Conservation (phyloP, 2,797 vertebrate species). For the Phrynocephalus forsythii region DNA sequence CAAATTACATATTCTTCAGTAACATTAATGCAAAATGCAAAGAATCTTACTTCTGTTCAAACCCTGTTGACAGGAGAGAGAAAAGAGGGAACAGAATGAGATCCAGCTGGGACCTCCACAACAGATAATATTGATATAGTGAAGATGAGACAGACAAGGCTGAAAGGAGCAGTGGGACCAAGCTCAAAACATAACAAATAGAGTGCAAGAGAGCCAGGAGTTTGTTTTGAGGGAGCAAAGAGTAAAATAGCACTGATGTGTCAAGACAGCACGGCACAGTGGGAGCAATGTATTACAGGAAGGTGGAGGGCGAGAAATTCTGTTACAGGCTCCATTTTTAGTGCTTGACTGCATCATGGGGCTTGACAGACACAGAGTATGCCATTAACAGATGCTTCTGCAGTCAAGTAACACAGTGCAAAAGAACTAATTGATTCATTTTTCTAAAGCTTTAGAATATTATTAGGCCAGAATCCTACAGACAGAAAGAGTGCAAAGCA, state of each 20-base stretch:
- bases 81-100: conserved; percentile 62
- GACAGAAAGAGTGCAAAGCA: too few relatives aligned
- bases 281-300: conserved; percentile 44
- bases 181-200: conserved; percentile 40
- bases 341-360: neutral
- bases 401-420: neutral
- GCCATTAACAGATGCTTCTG: neutral
- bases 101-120: conserved; percentile 64
- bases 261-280: conserved; percentile 45
- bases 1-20: conserved; percentile 36
- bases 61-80: conserved; percentile 65
- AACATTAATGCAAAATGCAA: conserved; percentile 53
- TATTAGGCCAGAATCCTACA: too few relatives aligned
- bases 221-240: conserved; percentile 40
- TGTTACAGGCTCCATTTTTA: conserved; percentile 32
- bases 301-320: conserved; percentile 23
- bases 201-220: conserved; percentile 41
- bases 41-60: conserved; percentile 62
- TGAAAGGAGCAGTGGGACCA: conserved; percentile 58
- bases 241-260: conserved; percentile 42
- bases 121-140: conserved; percentile 55
- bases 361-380: neutral
- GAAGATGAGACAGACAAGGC: conserved; percentile 59
- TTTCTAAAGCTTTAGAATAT: neutral
- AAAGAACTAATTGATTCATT: neutral